A percentile compares a stretch with the other conserved stretches of the same genome.
Evolutionary conservation across 2,113 vertebrate genomes (phyloP).

Genomic region (Nematolebias whitei): DNA sequence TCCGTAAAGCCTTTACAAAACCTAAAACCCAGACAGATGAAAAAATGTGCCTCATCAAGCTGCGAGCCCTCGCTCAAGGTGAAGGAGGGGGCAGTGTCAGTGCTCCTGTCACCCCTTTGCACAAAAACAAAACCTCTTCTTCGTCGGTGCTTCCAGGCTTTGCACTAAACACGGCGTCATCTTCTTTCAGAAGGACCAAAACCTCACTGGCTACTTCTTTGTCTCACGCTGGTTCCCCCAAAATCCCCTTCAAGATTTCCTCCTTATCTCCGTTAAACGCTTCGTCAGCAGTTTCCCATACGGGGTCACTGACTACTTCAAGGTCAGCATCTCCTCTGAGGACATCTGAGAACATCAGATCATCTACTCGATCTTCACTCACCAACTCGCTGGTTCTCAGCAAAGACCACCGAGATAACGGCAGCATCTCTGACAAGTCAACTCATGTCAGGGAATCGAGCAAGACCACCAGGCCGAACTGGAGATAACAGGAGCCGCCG

Average conservation of each 20-base stretch:
- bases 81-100: conserved; percentile 37
- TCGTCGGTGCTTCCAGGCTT: conserved; percentile 77
- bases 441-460: conserved; percentile 72
- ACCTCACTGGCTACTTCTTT: conserved; percentile 9
- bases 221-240: conserved; percentile 4
- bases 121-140: conserved; percentile 49
- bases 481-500: conserved; percentile 76
- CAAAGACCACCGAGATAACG: conserved; percentile 65
- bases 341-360: conserved; percentile 75
- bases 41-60: conserved; percentile 84
- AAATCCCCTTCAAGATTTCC: conserved; percentile 4
- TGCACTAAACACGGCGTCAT: conserved; percentile 86
- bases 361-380: conserved; percentile 43
- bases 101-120: conserved; percentile 47
- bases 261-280: background rate
- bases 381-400: conserved; percentile 34
- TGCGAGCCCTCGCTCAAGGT: conserved; percentile 59
- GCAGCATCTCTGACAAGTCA: conserved; percentile 73
- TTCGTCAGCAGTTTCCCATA: background rate
- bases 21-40: conserved; percentile 76
- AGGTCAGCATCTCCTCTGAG: conserved; percentile 51
- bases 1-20: conserved; percentile 73
- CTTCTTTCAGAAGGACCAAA: conserved; percentile 82
- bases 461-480: conserved; percentile 73
- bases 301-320: conserved; percentile 25